Evolutionary conservation across 2,888 invertebrate species (phyloP).

Genomic region (Byasa hedistus): DNA sequence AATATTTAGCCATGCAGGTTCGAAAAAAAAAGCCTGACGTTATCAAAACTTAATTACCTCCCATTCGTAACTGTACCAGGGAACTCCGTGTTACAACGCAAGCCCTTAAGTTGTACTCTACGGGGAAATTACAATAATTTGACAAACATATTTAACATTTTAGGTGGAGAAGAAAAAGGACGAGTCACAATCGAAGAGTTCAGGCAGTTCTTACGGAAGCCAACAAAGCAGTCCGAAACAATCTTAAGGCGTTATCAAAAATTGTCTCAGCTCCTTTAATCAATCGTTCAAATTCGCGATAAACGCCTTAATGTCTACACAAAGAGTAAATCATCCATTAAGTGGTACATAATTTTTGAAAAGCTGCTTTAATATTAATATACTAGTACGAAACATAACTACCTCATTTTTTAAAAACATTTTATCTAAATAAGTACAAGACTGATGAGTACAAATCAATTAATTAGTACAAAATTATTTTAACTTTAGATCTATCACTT

Average conservation of each 20-base stretch:
- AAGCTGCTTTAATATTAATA: constrained; percentile 14
- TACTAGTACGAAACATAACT: constrained; percentile 42
- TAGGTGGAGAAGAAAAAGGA: constrained; percentile 69
- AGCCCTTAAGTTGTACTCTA: no score
- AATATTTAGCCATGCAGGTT: no score
- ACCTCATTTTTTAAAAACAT: constrained; percentile 54
- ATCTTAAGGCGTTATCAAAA: constrained; percentile 42
- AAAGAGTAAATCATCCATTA: not conserved
- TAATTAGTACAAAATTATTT: constrained; percentile 64
- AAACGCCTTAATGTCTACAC: not conserved
- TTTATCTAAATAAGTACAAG: constrained; percentile 57
- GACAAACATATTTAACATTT: constrained; percentile 33
- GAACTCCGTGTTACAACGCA: no score
- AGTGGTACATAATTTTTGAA: no score
- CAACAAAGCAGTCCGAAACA: constrained; percentile 60
- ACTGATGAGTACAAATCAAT: constrained; percentile 76
- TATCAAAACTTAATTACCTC: no score
- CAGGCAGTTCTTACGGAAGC: constrained; percentile 64
- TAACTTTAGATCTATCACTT: constrained; percentile 58
- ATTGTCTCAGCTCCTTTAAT: constrained; percentile 7
- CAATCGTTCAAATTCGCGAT: not conserved
- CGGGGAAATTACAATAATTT: no score
- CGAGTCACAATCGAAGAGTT: constrained; percentile 62
- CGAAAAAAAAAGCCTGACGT: no score
- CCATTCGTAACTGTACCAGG: no score